Evolutionary conservation across 2,113 vertebrate species (phyloP).

Genomic region (Sigmodon hispidus): DNA sequence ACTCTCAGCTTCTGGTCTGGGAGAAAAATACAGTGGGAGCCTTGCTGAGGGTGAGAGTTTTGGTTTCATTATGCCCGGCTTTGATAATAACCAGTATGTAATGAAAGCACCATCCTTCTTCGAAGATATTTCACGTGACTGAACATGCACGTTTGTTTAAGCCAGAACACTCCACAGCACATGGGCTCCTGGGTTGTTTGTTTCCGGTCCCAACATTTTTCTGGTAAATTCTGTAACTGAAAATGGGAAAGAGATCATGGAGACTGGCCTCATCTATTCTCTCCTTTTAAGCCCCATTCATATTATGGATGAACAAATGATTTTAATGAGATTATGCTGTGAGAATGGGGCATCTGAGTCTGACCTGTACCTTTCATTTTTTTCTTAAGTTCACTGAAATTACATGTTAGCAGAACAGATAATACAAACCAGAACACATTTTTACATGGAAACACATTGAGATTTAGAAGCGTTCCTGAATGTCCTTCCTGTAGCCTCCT

Average conservation of each 20-base stretch:
- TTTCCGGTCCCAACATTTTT: neutral
- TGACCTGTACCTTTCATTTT: neutral
- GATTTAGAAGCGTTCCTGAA: neutral
- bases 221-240: neutral
- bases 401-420: neutral
- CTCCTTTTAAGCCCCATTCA: neutral
- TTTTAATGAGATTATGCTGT: neutral
- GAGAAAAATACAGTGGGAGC: fast-evolving
- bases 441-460: neutral
- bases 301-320: neutral
- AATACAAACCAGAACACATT: neutral
- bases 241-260: neutral
- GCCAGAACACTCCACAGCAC: neutral
- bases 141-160: neutral
- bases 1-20: neutral
- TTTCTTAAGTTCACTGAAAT: neutral
- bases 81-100: neutral
- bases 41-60: neutral
- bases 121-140: neutral
- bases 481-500: neutral
- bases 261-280: neutral
- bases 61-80: neutral
- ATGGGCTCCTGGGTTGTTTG: neutral
- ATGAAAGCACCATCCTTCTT: neutral
- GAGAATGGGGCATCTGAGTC: neutral